These are phyloP conservation scores for Myotis vivesi DNA, from an alignment of 2,797 vertebrate species.

Conservation along the genomic window DNA sequence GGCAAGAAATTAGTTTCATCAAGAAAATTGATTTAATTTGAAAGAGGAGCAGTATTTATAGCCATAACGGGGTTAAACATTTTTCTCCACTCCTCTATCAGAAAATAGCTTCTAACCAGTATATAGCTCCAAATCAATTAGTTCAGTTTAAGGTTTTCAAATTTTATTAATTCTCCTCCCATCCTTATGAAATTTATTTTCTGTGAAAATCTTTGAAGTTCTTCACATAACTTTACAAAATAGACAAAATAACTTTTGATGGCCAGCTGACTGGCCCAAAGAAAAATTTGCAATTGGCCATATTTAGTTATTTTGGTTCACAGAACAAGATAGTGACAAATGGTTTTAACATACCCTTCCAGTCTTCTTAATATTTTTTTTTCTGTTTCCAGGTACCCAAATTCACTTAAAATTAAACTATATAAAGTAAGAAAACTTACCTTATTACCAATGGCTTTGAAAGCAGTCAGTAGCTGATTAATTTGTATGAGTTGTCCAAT, in stretches of 20 bases:
- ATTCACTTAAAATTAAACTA: background rate
- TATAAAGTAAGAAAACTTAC: background rate
- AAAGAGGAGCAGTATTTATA: constrained; percentile 75
- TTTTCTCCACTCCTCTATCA: constrained; percentile 64
- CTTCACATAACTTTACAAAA: constrained; percentile 66
- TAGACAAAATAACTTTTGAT: constrained; percentile 65
- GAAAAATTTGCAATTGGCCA: background rate
- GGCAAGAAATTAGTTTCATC: constrained; percentile 82
- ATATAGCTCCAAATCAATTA: constrained; percentile 82
- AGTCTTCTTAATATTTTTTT: background rate
- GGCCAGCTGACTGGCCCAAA: constrained; percentile 31
- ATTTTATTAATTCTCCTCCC: constrained; percentile 75
- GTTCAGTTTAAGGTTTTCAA: constrained; percentile 80
- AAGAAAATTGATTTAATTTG: constrained; percentile 66
- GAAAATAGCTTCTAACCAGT: constrained; percentile 79
- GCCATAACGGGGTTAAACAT: constrained; percentile 75
- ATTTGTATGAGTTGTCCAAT: constrained; percentile 45
- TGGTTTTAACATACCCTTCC: background rate
- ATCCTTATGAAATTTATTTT: constrained; percentile 64
- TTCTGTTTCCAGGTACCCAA: background rate
- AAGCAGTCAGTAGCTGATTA: constrained; percentile 34
- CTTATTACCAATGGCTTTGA: background rate
- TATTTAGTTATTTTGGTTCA: background rate
- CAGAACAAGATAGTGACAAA: background rate
- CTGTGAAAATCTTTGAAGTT: constrained; percentile 69